phyloP scores from a whole-genome alignment of 2,888 invertebrate genomes.

The Drosophila leonis region DNA sequence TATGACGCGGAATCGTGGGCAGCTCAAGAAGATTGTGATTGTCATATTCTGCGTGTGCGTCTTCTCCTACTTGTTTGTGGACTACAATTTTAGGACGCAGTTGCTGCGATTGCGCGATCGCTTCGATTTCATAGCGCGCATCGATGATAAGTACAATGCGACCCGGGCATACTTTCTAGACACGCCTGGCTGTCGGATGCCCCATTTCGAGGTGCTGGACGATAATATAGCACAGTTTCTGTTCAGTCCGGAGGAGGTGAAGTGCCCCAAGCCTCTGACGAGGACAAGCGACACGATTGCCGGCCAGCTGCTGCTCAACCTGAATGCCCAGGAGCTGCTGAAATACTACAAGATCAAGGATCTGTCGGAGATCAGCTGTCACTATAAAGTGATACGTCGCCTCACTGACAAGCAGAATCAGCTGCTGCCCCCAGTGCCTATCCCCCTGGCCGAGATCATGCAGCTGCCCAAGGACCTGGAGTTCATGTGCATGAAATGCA shows the following conservation, averaged over 20 bases:
- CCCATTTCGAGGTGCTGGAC: slow-evolving; percentile 82
- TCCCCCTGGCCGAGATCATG: slow-evolving; percentile 53
- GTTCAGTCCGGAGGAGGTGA: slow-evolving; percentile 72
- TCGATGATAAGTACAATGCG: slow-evolving; percentile 80
- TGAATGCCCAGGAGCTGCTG: slow-evolving; percentile 73
- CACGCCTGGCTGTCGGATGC: slow-evolving; percentile 85
- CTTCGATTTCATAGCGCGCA: slow-evolving; percentile 82
- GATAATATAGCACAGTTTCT: slow-evolving; percentile 82
- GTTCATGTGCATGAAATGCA: slow-evolving; percentile 90
- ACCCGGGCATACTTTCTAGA: slow-evolving; percentile 84
- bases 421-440: slow-evolving; percentile 51
- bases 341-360: slow-evolving; percentile 74
- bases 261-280: slow-evolving; percentile 76
- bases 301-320: slow-evolving; percentile 72
- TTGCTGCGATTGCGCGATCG: slow-evolving; percentile 79
- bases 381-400: slow-evolving; percentile 78
- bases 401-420: slow-evolving; percentile 73
- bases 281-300: slow-evolving; percentile 68
- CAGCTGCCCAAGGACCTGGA: slow-evolving; percentile 85
- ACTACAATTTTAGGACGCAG: slow-evolving; percentile 84
- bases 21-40: slow-evolving; percentile 82
- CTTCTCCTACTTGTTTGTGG: slow-evolving; percentile 84
- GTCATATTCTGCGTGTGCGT: slow-evolving; percentile 82
- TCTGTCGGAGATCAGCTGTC: slow-evolving; percentile 72
- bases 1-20: slow-evolving; percentile 78